phyloP scores from a whole-genome alignment of 2,797 vertebrate genomes.

The Podargus strigoides region DNA sequence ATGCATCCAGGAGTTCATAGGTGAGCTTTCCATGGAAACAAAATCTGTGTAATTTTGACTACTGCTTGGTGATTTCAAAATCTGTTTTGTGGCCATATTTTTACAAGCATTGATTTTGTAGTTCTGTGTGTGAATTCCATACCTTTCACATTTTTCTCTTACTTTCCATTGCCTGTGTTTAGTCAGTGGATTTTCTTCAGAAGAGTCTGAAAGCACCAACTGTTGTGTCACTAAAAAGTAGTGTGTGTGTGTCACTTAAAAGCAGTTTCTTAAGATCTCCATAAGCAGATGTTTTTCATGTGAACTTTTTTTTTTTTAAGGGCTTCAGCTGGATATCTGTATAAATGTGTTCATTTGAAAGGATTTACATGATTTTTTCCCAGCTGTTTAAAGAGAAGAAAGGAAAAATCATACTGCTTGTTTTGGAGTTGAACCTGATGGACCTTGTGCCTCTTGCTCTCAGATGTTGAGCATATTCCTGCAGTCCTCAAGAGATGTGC shows the following conservation, averaged over 20 bases:
- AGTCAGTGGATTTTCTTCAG: neutral
- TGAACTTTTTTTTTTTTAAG: neutral
- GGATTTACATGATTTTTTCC: fast-evolving
- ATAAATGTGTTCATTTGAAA: neutral
- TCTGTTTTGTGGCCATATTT: neutral
- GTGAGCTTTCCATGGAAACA: neutral
- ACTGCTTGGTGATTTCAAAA: neutral
- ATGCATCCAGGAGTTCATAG: neutral
- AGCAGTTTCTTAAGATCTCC: neutral
- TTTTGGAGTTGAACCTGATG: neutral
- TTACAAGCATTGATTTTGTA: neutral
- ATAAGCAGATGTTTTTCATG: neutral
- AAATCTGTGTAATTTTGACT: neutral
- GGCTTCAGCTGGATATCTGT: neutral
- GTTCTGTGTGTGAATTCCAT: neutral
- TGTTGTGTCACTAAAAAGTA: neutral
- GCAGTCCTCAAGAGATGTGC: neutral
- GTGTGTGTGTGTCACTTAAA: neutral
- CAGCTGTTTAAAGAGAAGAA: neutral
- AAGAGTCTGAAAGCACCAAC: neutral
- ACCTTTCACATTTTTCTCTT: neutral
- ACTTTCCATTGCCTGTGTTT: neutral
- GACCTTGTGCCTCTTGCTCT: neutral
- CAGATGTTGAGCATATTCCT: neutral
- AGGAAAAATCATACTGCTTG: neutral